Percentiles rank a stretch among this genome's conserved stretches.
phyloP scores from a whole-genome alignment of 2,113 vertebrate species.

The Paradisaea rubra region DNA sequence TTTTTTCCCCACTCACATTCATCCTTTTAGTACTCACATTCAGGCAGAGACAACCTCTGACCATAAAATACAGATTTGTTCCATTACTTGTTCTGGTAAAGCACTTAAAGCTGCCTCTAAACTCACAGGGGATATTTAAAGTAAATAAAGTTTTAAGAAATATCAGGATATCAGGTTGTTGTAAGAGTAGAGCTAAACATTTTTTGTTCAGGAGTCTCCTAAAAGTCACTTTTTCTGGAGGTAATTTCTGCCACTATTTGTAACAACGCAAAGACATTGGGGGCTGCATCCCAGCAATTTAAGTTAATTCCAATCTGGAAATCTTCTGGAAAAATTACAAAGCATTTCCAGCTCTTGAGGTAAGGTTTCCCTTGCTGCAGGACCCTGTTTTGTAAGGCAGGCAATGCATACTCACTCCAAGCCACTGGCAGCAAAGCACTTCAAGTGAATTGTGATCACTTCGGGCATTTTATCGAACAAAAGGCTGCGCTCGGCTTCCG shows the following conservation, averaged over 20 bases:
- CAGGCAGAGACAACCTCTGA: neutral
- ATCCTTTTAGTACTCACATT: neutral
- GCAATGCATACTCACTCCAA: conserved; percentile 80
- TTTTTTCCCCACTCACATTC: fast-evolving
- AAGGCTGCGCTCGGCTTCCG: conserved; percentile 94
- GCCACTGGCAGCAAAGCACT: conserved; percentile 94
- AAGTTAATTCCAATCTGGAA: neutral
- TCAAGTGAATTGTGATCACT: conserved; percentile 94
- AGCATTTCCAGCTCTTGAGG: neutral
- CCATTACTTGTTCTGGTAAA: neutral
- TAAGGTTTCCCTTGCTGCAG: neutral
- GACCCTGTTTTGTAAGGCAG: neutral
- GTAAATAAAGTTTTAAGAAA: neutral
- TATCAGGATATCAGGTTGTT: neutral
- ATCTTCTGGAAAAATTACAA: neutral
- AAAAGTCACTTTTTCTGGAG: neutral
- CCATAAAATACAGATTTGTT: neutral
- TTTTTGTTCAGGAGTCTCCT: neutral
- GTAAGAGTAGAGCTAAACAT: neutral
- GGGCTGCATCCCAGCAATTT: neutral
- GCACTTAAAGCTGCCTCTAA: neutral
- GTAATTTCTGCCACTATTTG: neutral
- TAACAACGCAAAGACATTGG: neutral
- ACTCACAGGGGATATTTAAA: neutral
- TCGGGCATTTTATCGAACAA: conserved; percentile 96